A percentile compares a stretch with the other conserved stretches of the same genome.
Evolutionary conservation across 2,888 invertebrate species (phyloP).

Genomic region (Phalera bucephala): DNA sequence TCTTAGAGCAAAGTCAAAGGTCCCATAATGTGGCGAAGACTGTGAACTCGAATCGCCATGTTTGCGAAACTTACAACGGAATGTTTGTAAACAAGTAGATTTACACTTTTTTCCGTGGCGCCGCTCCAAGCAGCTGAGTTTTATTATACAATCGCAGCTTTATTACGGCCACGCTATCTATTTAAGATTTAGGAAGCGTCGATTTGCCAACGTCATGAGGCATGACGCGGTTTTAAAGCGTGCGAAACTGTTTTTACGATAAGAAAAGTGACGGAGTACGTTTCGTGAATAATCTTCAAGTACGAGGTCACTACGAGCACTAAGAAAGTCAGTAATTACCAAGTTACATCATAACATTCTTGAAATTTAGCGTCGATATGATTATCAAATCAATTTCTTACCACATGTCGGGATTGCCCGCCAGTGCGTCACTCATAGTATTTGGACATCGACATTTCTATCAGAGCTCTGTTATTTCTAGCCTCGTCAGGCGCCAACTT

Average conservation of each 20-base stretch:
- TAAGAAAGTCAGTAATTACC: too few species aligned
- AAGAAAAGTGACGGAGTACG: not conserved
- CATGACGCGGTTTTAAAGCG: constrained; percentile 21
- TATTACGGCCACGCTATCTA: constrained; percentile 52
- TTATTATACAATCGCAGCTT: constrained; percentile 62
- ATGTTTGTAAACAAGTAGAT: constrained; percentile 70
- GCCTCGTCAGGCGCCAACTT: constrained; percentile 66
- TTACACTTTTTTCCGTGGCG: constrained; percentile 58
- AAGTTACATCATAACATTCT: not conserved
- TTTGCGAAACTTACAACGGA: constrained; percentile 37
- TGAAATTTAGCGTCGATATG: too few species aligned
- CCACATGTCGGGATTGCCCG: constrained; percentile 43
- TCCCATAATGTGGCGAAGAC: constrained; percentile 40
- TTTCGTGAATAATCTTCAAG: too few species aligned
- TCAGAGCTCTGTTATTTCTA: constrained; percentile 69
- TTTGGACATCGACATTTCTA: constrained; percentile 69
- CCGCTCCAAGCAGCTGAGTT: constrained; percentile 59
- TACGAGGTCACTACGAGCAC: not conserved
- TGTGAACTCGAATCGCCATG: constrained; percentile 32
- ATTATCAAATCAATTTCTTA: constrained; percentile 2
- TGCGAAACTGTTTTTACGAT: constrained; percentile 5
- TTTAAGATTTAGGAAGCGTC: constrained; percentile 49
- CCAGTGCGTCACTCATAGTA: constrained; percentile 53
- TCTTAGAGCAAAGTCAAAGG: constrained; percentile 41
- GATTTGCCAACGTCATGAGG: constrained; percentile 30